These are phyloP conservation scores for Leptodactylus fallax DNA, from an alignment of 2,797 vertebrate species.

Conservation along the genomic window DNA sequence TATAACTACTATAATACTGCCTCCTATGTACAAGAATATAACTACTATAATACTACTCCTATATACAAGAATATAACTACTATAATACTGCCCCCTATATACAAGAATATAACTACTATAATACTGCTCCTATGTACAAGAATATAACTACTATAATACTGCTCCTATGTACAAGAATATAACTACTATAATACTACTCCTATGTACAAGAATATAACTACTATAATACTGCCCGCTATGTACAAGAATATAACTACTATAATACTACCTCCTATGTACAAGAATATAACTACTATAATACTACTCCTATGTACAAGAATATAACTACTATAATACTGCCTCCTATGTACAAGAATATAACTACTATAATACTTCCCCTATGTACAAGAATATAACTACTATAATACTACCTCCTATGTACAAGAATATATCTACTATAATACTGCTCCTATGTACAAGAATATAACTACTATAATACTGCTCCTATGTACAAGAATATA, in stretches of 20 bases:
- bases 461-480: slow-evolving; percentile 8
- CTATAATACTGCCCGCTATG: too few relatives aligned
- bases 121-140: background rate
- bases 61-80: background rate
- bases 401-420: background rate
- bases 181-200: background rate
- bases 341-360: background rate
- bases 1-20: background rate
- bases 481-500: background rate
- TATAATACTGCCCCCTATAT: background rate
- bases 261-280: background rate
- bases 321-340: background rate
- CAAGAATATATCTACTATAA: slow-evolving; percentile 2
- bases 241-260: background rate
- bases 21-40: background rate
- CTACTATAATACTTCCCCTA: slow-evolving; percentile 9
- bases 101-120: slow-evolving; percentile 9
- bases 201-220: background rate
- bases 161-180: background rate
- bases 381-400: slow-evolving; percentile 10
- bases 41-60: too few relatives aligned
- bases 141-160: slow-evolving; percentile 9
- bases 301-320: background rate
- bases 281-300: background rate
- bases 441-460: background rate